These are phyloP conservation scores for Psittacus erithacus DNA, from an alignment of 2,113 vertebrate species.

Conservation along the genomic window DNA sequence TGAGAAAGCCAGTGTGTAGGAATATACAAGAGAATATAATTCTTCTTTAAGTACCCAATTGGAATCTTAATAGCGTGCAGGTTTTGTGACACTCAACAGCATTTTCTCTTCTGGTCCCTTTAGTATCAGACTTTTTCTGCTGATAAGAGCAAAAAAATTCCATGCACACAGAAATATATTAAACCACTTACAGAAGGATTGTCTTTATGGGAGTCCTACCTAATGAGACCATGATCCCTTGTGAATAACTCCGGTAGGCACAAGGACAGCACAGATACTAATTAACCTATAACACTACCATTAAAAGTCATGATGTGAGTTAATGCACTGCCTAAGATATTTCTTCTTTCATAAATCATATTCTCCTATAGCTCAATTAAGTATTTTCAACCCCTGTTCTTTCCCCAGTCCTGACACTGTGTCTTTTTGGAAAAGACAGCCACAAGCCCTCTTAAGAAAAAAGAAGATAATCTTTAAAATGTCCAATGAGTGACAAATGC, in stretches of 20 bases:
- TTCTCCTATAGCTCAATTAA: background rate
- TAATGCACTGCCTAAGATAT: background rate
- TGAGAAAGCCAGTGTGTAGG: background rate
- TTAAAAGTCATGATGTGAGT: slow-evolving; percentile 36
- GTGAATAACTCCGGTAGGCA: slow-evolving; percentile 12
- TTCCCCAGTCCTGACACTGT: background rate
- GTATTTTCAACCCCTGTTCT: background rate
- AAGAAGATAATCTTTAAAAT: background rate
- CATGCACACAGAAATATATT: background rate
- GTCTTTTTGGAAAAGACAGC: background rate
- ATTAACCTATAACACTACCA: slow-evolving; percentile 39
- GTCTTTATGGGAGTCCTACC: slow-evolving; percentile 12
- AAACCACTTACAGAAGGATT: background rate
- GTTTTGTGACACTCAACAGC: background rate
- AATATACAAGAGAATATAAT: background rate
- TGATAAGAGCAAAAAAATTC: background rate
- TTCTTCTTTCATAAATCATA: slow-evolving; percentile 18
- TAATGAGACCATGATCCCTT: background rate
- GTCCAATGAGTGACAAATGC: background rate
- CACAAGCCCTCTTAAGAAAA: background rate
- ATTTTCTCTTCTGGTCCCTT: background rate
- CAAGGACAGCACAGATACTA: background rate
- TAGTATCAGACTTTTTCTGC: background rate
- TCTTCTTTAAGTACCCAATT: background rate
- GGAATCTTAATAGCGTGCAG: background rate